Base-by-base conservation (phyloP, 1,140 invertebrate species). In the Drosophila lini region DNA sequence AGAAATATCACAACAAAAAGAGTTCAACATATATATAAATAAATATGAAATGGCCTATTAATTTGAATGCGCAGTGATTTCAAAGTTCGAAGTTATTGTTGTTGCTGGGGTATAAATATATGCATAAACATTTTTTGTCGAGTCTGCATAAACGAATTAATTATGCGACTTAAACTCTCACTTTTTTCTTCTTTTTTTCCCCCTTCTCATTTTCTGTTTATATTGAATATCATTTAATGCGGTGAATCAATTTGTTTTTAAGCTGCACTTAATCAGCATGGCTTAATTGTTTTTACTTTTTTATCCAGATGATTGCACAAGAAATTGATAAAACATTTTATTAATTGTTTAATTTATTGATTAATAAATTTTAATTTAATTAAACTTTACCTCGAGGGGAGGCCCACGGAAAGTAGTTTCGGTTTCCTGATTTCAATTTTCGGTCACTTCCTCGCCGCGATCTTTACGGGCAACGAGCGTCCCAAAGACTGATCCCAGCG, bases 401-500 rank as follows among this genome's bases (percentile, higher is more conserved):
- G 38, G 36, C 25, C 16, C 36, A 42, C 31, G 8, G 1, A 6
- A 11, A 3, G n/a, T 13, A 15, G 16, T 15, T 25, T 25, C 13
- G 13, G 3, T 38, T 53, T 38, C n/a, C 13, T 15, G 8, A 22
- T 55, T 55, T 38, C 19, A 11, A 47, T 40, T 31, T 44, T 16
- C 19, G 34, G n/a, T 5, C n/a, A 48, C 31, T 77, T 45, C 41
- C 31, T n/a, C 42, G 32, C 38, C 65, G 56, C 82, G 82, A 74
- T 83, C 84, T 70, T 60, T 42, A 79, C 77, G 41, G 44, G 61
- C 52, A 63, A 64, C 63, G 63, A 62, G 64, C 84, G 60, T 50
- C 45, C 71, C 84, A 83, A 45, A 68, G 64, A 88, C 83, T 86
- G 83, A 88, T 88, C 71, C 60, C 68, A 73, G 28, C 61, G 42